Percentiles rank a stretch among this genome's conserved stretches.
Evolutionary conservation across 2,888 invertebrate species (phyloP).

Genomic region (Macroteleia sp.): DNA sequence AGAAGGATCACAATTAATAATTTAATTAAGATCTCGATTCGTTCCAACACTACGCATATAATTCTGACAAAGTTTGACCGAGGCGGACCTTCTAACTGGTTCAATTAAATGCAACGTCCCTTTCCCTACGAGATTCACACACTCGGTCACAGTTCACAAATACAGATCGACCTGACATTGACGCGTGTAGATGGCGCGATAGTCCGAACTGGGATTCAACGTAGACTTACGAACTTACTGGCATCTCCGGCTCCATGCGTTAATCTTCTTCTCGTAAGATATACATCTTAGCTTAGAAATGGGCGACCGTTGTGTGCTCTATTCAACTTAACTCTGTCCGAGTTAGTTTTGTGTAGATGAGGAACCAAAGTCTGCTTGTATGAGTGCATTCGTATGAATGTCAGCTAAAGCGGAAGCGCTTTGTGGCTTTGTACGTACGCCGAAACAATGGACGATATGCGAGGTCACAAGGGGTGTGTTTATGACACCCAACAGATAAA

Average conservation of each 20-base stretch:
- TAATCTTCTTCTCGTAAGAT: slow-evolving; percentile 70
- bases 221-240: slow-evolving; percentile 52
- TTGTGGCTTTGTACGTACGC: slow-evolving; percentile 76
- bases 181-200: too few relatives aligned
- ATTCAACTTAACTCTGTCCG: slow-evolving; percentile 60
- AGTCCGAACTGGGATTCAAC: slow-evolving; percentile 13
- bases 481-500: slow-evolving; percentile 81
- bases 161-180: slow-evolving; percentile 8
- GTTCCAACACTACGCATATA: too few relatives aligned
- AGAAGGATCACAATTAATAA: not conserved
- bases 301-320: slow-evolving; percentile 40
- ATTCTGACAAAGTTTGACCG: not conserved
- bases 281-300: slow-evolving; percentile 75
- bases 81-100: slow-evolving; percentile 33
- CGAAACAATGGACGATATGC: slow-evolving; percentile 77
- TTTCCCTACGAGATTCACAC: slow-evolving; percentile 15
- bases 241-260: slow-evolving; percentile 29
- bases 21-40: slow-evolving; percentile 6
- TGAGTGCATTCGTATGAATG: slow-evolving; percentile 46
- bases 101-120: slow-evolving; percentile 26
- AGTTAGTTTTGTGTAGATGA: slow-evolving; percentile 37
- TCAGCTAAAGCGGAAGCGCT: slow-evolving; percentile 66
- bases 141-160: slow-evolving; percentile 7
- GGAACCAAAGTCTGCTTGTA: slow-evolving; percentile 27
- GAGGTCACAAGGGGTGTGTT: slow-evolving; percentile 76